Conservation (phyloP, 1,140 invertebrate species). For the Drosophila lacertosa region DNA sequence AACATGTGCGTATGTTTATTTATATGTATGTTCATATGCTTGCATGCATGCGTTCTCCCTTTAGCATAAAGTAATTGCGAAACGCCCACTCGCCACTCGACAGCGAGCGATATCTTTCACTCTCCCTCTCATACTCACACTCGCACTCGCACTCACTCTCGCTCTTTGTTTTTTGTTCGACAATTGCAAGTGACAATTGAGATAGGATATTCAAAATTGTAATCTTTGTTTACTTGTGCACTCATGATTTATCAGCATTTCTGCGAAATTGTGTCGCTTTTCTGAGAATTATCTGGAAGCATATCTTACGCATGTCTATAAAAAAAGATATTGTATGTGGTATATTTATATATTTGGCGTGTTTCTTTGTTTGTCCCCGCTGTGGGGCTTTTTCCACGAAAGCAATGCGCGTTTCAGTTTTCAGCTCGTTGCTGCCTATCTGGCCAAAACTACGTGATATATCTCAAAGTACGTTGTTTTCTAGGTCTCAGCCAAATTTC, state of each 20-base stretch:
- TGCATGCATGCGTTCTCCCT: background rate
- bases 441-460: constrained; percentile 23
- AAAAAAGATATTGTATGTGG: constrained; percentile 1
- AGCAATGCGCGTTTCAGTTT: constrained; percentile 31
- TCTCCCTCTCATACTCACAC: background rate
- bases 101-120: background rate
- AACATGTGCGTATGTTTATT: background rate
- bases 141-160: background rate
- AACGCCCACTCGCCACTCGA: constrained; percentile 23
- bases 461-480: constrained; percentile 9
- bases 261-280: constrained; percentile 43
- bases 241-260: constrained; percentile 59
- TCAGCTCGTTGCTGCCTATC: constrained; percentile 1
- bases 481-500: background rate
- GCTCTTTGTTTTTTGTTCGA: background rate
- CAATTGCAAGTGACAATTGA: constrained; percentile 17
- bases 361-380: constrained; percentile 43
- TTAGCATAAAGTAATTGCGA: constrained; percentile 30
- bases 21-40: background rate
- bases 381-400: constrained; percentile 40
- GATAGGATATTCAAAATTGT: constrained; percentile 57
- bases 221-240: constrained; percentile 24
- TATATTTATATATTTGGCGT: background rate
- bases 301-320: constrained; percentile 17
- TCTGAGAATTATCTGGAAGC: constrained; percentile 33